Evolutionary conservation across 2,888 invertebrate species (phyloP), one percentile per base, ranked within the genome.

Genomic region (Acholoe squamosa): DNA sequence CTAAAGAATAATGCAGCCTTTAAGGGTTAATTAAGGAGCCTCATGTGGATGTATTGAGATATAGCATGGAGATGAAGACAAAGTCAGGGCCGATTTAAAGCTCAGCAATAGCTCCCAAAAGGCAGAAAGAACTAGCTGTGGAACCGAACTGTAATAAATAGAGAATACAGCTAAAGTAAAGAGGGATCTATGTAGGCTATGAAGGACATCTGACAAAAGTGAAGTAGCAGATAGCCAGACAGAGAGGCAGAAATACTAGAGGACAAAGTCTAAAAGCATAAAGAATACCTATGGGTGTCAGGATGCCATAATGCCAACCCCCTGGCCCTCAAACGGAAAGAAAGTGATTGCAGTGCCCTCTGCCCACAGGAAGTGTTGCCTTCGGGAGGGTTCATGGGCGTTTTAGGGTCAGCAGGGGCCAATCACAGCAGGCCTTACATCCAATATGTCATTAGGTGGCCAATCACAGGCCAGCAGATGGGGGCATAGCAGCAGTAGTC

Each of bases 381-480:
- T 71, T 0, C 71, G 71, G 71, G 71, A 14, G 28, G 71, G n/a
- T 16, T 25, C 14, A 25, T 10, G 19, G 61, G 61, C 61, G n/a
- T 61, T 14, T 19, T 19, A 16, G 25, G 71, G 71, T 71, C 71
- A 71, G 31, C 14, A 7, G n/a, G 28, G 28, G 25, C 71, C 71
- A 71, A 71, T 71, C 71, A 71, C 25, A 16, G 25, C 71, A 25
- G 14, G 71, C 71, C 71, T 71, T 71, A 71, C 71, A 28, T 71
- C 71, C 71, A 71, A 71, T 71, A 71, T 71, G 71, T 71, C 71
- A 14, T 25, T 28, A 28, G 71, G 71, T 71, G 71, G 71, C 71
- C 71, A 71, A 71, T 71, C 71, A 28, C 28, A 71, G 71, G 71
- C 28, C 0, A 28, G 71, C 71, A 71, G 71, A 71, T 28, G 28